A percentile compares a stretch with the other conserved stretches of the same genome.
phyloP scores from a whole-genome alignment of 2,888 invertebrate genomes.

The Limnephilus rhombicus region DNA sequence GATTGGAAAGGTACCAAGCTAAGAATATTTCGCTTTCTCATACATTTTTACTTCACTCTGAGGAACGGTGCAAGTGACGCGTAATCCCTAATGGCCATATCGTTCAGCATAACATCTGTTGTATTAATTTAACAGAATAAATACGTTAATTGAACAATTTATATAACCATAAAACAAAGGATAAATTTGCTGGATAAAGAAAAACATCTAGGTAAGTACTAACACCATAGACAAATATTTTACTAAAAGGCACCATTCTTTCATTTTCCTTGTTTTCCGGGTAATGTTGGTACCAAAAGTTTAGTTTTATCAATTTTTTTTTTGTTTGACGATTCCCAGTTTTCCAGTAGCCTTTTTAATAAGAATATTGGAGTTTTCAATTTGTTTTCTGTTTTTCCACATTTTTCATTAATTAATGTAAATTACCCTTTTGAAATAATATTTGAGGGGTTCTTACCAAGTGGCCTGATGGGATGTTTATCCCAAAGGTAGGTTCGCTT shows the following conservation, averaged over 20 bases:
- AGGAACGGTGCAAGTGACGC: slow-evolving; percentile 77
- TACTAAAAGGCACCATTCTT: background rate
- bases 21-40: slow-evolving; percentile 55
- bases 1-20: slow-evolving; percentile 17
- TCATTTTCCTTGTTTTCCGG: background rate
- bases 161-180: background rate
- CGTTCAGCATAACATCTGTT: slow-evolving; percentile 77
- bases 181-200: background rate
- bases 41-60: slow-evolving; percentile 74
- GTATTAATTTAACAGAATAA: slow-evolving; percentile 18
- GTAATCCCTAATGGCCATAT: slow-evolving; percentile 75
- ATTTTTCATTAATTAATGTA: background rate
- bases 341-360: background rate
- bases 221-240: background rate
- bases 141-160: background rate
- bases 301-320: background rate
- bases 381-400: background rate
- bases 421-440: background rate
- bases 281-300: background rate
- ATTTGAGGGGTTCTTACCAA: slow-evolving; percentile 83
- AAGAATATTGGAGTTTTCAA: background rate
- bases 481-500: slow-evolving; percentile 95
- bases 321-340: no score
- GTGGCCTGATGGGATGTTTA: slow-evolving; percentile 93
- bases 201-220: background rate